Conservation (phyloP, 2,113 vertebrate genomes). For the Hucho hucho region DNA sequence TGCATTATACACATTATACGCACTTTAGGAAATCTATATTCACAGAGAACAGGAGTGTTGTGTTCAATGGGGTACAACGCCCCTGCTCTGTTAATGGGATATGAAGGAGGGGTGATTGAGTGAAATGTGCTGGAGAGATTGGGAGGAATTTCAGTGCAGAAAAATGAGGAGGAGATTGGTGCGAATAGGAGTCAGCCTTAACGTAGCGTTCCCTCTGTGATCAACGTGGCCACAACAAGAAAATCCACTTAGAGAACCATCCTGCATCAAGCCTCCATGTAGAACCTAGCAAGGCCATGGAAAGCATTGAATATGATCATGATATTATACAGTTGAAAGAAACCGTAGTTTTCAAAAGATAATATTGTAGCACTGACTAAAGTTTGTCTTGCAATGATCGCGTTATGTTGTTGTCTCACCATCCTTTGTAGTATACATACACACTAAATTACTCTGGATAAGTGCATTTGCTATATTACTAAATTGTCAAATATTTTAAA, state of each 20-base stretch:
- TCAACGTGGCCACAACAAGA: constrained; percentile 72
- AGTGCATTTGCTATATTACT: neutral
- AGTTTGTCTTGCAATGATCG: neutral
- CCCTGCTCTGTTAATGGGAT: constrained; percentile 75
- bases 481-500: no score
- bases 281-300: constrained; percentile 51
- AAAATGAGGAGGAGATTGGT: constrained; percentile 72
- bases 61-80: constrained; percentile 75
- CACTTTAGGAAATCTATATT: constrained; percentile 78
- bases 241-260: constrained; percentile 62
- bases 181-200: constrained; percentile 66
- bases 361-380: no score
- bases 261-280: constrained; percentile 59
- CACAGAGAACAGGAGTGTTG: constrained; percentile 71
- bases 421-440: no score
- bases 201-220: constrained; percentile 71
- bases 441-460: no score
- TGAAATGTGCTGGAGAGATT: constrained; percentile 78
- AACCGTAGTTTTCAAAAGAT: no score
- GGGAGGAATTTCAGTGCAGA: constrained; percentile 72
- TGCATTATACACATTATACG: constrained; percentile 77
- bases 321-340: constrained; percentile 44
- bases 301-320: constrained; percentile 71
- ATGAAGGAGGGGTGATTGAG: constrained; percentile 73
- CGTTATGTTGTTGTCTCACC: neutral